Base-by-base conservation (phyloP, 1,140 invertebrate genomes). In the Eurosta solidaginis region DNA sequence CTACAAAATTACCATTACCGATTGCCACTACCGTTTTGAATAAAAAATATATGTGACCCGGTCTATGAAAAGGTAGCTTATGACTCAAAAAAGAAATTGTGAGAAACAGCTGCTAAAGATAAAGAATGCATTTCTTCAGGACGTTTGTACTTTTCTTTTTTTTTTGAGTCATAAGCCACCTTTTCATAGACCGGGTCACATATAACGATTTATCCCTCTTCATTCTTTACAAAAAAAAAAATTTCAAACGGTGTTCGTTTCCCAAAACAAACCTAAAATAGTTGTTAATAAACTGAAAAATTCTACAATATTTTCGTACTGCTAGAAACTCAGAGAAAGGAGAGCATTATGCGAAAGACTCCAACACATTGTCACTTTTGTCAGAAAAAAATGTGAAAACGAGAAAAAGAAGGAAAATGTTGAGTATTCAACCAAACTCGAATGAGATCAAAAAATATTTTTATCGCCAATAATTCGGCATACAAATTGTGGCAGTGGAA, bases 381-480 rank as follows among this genome's bases (percentile, higher is more conserved):
- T n/a, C 22, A 22, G 5, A 40, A 40, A 40, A 68, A 36, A n/a
- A 20, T 20, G 59, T 7, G 20, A 40, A 36, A 40, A 12, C 5
- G 27, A 17, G 25, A 59, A n/a, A 36, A 29, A 36, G 17, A 59
- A 4, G 1, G 20, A 40, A 42, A 68, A 42, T n/a, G 22, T 9
- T 63, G 6, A 6, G 49, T 10, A 59, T 4, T 27, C 2, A 33
- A 36, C 54, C 6, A 68, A 68, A 68, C n/a, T 14, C 22, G 33
- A 10, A 27, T n/a, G 22, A 27, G 33, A 68, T 17, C 59, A 40
- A 68, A n/a, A 68, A 42, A 40, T 68, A 68, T 68, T 68, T 68
- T 68, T 68, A 68, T 68, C 59, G 59, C 33, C 59, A 68, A 68
- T 68, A 68, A 68, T 68, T 68, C 59, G 59, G 59, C 59, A 68